Percentiles rank a stretch among this genome's conserved stretches.
phyloP scores from a whole-genome alignment of 2,888 invertebrate genomes.

The Odontocolon sp. region DNA sequence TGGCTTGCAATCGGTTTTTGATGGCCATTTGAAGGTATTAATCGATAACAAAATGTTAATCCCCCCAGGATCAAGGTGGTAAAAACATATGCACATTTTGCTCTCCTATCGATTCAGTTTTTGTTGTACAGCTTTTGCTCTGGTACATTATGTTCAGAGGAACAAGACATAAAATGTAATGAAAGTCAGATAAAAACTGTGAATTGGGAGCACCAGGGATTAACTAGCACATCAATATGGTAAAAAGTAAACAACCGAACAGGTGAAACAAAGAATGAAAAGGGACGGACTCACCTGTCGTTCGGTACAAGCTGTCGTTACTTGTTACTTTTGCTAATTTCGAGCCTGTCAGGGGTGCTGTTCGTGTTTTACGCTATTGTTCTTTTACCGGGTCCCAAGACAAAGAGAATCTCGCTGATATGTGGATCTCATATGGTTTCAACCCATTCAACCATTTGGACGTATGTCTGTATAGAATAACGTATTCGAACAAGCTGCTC shows the following conservation, averaged over 20 bases:
- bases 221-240: not conserved
- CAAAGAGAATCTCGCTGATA: conserved; percentile 1
- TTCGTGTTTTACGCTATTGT: not conserved
- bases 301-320: conserved; percentile 21
- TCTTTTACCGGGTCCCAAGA: not conserved
- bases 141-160: not conserved
- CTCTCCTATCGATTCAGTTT: no score
- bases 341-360: not conserved
- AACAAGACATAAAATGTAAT: no score
- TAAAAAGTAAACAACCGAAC: not conserved
- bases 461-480: not conserved
- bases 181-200: no score
- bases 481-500: not conserved
- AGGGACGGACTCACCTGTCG: conserved; percentile 4
- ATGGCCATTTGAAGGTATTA: no score
- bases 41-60: no score
- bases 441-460: not conserved
- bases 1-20: no score
- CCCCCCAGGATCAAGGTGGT: no score
- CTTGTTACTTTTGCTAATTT: conserved; percentile 45
- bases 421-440: not conserved
- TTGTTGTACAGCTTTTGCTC: not conserved
- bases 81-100: no score
- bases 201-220: not conserved
- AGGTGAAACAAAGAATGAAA: conserved; percentile 16